Evolutionary conservation across 2,113 vertebrate genomes (phyloP), one percentile per base, ranked within the genome.

Genomic region (Cariama cristata): DNA sequence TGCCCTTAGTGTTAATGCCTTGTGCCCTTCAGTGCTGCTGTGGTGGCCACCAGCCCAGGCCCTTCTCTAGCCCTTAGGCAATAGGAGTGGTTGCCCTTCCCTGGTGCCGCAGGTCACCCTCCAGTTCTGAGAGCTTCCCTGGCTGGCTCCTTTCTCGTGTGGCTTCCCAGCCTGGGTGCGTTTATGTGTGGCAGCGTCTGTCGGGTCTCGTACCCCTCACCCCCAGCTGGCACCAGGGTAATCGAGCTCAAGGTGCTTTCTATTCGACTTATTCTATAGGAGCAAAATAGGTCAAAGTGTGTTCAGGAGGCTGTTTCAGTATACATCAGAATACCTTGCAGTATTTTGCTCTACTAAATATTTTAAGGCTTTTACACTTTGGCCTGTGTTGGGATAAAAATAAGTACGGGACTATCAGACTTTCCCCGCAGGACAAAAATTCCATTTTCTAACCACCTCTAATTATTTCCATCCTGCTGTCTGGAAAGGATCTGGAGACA

Each of bases 401-500:
- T 92, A 97, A 96, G 82, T 88, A 77, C 30, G 47, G 63, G 59
- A 28, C 93, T 97, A 86, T 97, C 85, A 97, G 86, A 93, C 88
- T 95, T 95, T 94, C 82, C 90, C 92, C 12, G 44, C 82, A 96
- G 96, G 96, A 96, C 82, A 97, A 93, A 93, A 96, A 94, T 97
- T 97, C 96, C 47, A 12, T 94, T 95, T 97, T 97, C 97, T 90
- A 97, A 58, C 96, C 90, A 94, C 79, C 59, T 93, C 94, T 96
- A 95, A 97, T 94, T 95, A 96, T 97, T 97, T 97, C 97, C 92
- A 97, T 97, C 95, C 90, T 96, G 92, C 85, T 95, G 94, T 92
- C 96, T 97, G 97, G 92, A 97, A 97, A 71, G 75, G 93, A 86
- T 97, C 97, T 97, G 96, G 94, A 97, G 97, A 93, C 88, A 94